These are phyloP conservation scores for Toxonevra muliebris DNA, from an alignment of 2,888 invertebrate genomes.

Conservation along the genomic window DNA sequence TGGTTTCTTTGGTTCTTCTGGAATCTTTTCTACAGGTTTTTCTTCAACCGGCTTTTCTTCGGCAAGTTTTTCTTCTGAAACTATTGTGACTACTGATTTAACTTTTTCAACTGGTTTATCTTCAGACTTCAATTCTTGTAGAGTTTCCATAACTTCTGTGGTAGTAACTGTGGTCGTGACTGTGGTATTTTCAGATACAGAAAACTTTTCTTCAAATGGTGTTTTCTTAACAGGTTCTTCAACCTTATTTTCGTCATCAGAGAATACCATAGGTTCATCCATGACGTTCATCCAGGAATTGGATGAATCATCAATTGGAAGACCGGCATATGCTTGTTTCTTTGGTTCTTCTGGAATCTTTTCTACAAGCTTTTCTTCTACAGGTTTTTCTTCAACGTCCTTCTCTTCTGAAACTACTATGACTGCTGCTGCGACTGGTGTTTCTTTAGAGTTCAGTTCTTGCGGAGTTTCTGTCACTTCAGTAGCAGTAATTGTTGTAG, in stretches of 20 bases:
- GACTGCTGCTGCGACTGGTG: background rate
- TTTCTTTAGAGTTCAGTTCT: background rate
- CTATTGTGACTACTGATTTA: background rate
- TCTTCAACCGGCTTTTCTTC: background rate
- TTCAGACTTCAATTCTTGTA: too few relatives aligned
- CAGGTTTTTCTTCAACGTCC: background rate
- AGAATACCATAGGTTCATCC: constrained; percentile 49
- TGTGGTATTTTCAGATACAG: background rate
- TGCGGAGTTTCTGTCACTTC: background rate
- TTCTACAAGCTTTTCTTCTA: constrained; percentile 5
- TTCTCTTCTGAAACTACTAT: constrained; percentile 1
- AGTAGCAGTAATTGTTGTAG: background rate
- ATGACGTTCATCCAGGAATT: constrained; percentile 59
- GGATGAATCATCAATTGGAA: constrained; percentile 55
- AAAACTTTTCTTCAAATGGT: too few relatives aligned
- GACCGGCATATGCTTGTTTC: constrained; percentile 50
- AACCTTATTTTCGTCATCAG: constrained; percentile 44
- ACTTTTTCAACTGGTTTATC: too few relatives aligned
- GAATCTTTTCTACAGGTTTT: background rate
- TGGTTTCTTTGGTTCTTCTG: constrained; percentile 25
- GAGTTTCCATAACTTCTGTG: background rate
- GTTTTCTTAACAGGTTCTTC: background rate
- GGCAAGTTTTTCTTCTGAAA: background rate
- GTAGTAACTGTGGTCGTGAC: background rate
- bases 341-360: constrained; percentile 38